Percentiles rank a stretch among this genome's conserved stretches.
Evolutionary conservation across 2,888 invertebrate species (phyloP).

Genomic region (Eledone cirrhosa): DNA sequence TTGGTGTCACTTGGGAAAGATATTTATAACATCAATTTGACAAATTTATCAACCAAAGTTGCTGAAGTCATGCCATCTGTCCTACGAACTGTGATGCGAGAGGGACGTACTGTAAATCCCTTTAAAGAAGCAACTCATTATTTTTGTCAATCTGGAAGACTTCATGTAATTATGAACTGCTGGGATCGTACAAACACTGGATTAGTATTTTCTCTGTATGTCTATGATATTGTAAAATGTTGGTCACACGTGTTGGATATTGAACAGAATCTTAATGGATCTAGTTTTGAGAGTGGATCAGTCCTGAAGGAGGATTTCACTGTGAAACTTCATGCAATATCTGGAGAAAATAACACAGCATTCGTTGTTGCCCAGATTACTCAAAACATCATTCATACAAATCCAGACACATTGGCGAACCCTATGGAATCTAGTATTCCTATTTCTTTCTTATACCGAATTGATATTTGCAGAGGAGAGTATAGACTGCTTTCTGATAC

Average conservation of each 20-base stretch:
- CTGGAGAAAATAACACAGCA: not conserved
- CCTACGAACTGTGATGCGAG: not conserved
- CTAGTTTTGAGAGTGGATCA: not conserved
- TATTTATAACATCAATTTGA: not conserved
- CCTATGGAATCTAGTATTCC: not conserved
- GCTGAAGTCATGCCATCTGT: not conserved
- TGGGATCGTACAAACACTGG: not conserved
- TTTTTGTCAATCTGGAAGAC: not conserved
- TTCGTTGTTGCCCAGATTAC: not conserved
- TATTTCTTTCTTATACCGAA: not conserved
- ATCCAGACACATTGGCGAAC: no score
- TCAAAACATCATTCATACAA: not conserved
- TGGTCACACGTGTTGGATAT: slow-evolving; percentile 3
- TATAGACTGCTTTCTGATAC: not conserved
- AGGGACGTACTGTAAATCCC: not conserved
- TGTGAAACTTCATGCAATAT: not conserved
- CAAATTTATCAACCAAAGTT: not conserved
- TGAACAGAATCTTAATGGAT: not conserved
- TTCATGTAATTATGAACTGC: not conserved
- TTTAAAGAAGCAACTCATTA: not conserved
- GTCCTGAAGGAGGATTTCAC: not conserved
- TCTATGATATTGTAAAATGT: not conserved
- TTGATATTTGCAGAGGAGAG: not conserved
- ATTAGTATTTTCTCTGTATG: not conserved
- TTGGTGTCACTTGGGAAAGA: not conserved